Evolutionary conservation across 92 coral and sea anemone genomes (phyloP).

Genomic region (Porites lobata): DNA sequence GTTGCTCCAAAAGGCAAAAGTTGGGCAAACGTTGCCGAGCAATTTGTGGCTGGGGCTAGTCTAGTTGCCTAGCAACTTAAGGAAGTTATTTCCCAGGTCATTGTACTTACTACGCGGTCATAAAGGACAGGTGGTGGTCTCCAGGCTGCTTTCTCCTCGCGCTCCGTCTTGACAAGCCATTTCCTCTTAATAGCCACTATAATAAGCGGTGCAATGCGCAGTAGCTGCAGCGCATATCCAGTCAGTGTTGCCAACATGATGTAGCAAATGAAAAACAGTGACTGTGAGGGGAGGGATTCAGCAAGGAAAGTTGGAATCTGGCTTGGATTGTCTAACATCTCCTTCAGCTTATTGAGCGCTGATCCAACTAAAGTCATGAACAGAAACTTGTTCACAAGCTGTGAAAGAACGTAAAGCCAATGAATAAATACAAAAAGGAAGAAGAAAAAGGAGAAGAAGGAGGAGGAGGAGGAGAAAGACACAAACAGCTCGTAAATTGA

Average conservation of each 20-base stretch:
- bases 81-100: background rate
- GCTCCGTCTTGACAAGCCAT: constrained; percentile 77
- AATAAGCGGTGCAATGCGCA: constrained; percentile 85
- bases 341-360: constrained; percentile 70
- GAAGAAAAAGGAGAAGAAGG: too few relatives aligned
- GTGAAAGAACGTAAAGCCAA: background rate
- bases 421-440: background rate
- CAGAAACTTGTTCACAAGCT: constrained; percentile 93
- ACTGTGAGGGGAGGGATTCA: constrained; percentile 86
- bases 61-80: background rate
- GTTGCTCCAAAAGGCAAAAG: too few relatives aligned
- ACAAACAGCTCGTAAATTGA: too few relatives aligned
- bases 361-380: constrained; percentile 84
- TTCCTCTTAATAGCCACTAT: constrained; percentile 79
- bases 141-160: constrained; percentile 91
- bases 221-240: constrained; percentile 80
- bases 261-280: constrained; percentile 86
- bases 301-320: constrained; percentile 86
- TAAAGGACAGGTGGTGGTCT: constrained; percentile 85
- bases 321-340: constrained; percentile 70
- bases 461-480: too few relatives aligned
- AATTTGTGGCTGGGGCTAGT: background rate
- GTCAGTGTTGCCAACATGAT: constrained; percentile 83
- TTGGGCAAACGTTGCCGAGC: background rate
- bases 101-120: constrained; percentile 79